Conservation (phyloP, 2,888 invertebrate species). For the Euzophera pinguis region DNA sequence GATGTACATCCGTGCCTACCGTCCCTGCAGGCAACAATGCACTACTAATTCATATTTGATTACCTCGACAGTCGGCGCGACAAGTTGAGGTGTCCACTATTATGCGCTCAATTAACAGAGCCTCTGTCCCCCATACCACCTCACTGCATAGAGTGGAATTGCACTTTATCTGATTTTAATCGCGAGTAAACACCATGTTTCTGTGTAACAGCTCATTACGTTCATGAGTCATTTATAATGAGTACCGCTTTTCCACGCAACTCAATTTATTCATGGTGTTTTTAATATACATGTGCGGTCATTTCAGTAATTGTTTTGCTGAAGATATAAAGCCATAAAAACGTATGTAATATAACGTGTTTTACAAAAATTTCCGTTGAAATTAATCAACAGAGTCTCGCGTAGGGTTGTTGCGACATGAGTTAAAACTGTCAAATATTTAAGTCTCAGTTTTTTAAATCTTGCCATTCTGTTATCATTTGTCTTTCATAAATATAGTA, state of each 20-base stretch:
- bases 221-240: not conserved
- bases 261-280: not conserved
- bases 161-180: slow-evolving; percentile 12
- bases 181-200: not conserved
- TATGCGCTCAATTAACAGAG: slow-evolving; percentile 1
- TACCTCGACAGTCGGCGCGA: not conserved
- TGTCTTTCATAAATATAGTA: no score
- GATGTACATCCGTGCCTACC: not conserved
- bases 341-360: slow-evolving; percentile 3
- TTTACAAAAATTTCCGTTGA: slow-evolving; percentile 1
- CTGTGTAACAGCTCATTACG: slow-evolving; percentile 1
- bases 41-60: slow-evolving; percentile 9
- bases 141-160: not conserved
- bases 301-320: slow-evolving; percentile 1
- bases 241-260: not conserved
- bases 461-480: no score
- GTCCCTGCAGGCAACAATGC: not conserved
- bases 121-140: not conserved
- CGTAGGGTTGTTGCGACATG: not conserved
- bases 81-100: slow-evolving; percentile 2
- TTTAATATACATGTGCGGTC: not conserved
- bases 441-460: not conserved
- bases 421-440: not conserved
- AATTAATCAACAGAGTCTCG: not conserved
- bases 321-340: not conserved